These are phyloP conservation scores for Punctoribates punctum DNA, from an alignment of 2,888 invertebrate genomes.

Conservation along the genomic window DNA sequence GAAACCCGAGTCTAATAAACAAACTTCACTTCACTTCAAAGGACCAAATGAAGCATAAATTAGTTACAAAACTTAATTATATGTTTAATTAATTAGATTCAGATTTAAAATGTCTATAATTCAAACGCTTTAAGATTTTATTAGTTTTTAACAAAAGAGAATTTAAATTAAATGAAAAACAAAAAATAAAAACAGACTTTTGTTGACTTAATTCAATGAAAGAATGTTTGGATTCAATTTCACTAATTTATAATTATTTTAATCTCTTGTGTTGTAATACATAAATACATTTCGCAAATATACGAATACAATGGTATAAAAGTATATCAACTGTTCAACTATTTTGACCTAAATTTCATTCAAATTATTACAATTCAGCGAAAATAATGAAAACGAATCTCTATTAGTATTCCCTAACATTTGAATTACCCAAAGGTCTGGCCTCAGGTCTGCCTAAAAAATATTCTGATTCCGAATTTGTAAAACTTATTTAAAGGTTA, in stretches of 20 bases:
- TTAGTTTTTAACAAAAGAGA: neutral
- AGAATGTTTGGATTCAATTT: slow-evolving; percentile 2
- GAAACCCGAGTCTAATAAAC: neutral
- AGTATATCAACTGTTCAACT: slow-evolving; percentile 12
- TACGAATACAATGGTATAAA: neutral
- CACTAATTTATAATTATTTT: slow-evolving; percentile 16
- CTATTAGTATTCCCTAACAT: neutral
- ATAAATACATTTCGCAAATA: neutral
- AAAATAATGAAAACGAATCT: slow-evolving; percentile 2
- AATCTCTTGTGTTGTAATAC: slow-evolving; percentile 11
- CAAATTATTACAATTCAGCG: neutral
- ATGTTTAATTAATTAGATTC: neutral
- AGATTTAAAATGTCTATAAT: neutral
- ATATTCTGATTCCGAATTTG: no score
- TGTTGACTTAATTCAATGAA: neutral
- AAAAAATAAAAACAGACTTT: neutral
- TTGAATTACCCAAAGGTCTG: no score
- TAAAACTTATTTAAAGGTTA: no score
- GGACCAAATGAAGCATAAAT: slow-evolving; percentile 17
- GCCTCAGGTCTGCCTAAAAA: no score
- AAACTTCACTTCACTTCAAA: no score
- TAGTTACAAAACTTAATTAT: slow-evolving; percentile 4
- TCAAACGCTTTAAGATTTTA: neutral
- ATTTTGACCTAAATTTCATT: slow-evolving; percentile 34
- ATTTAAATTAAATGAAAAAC: neutral